These are phyloP conservation scores for Villa cingulata DNA, from an alignment of 2,888 invertebrate species.

Conservation along the genomic window DNA sequence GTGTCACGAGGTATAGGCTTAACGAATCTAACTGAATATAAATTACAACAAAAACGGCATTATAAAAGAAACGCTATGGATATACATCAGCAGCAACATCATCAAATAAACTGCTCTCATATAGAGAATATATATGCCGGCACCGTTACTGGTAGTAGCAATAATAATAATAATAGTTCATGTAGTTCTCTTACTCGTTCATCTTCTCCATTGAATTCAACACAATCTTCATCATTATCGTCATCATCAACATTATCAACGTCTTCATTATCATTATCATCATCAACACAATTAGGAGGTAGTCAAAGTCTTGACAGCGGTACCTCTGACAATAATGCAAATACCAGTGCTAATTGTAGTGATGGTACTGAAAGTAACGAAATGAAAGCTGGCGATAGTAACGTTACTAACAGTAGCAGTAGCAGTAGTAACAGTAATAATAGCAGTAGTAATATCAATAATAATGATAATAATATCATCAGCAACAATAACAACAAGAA, in stretches of 20 bases:
- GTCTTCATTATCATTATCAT: conserved; percentile 20
- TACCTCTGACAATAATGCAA: not conserved
- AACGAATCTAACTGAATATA: conserved; percentile 29
- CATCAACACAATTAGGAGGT: conserved; percentile 14
- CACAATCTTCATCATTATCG: conserved; percentile 18
- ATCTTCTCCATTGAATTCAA: conserved; percentile 8
- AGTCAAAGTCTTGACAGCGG: not conserved
- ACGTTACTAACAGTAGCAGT: conserved; percentile 17
- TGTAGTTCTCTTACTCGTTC: conserved; percentile 11
- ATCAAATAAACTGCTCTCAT: not conserved
- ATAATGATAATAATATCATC: conserved; percentile 4
- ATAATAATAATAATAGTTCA: conserved; percentile 11
- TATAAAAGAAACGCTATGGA: conserved; percentile 1
- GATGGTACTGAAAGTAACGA: not conserved
- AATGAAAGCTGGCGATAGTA: conserved; percentile 16
- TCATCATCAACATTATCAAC: conserved; percentile 17
- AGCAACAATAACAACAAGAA: conserved; percentile 30
- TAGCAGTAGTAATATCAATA: conserved; percentile 6
- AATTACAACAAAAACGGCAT: conserved; percentile 4
- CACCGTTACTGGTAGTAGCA: conserved; percentile 17
- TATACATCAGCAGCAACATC: not conserved
- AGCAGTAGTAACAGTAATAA: conserved; percentile 12
- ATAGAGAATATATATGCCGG: conserved; percentile 6
- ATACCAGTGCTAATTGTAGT: conserved; percentile 1
- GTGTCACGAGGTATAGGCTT: conserved; percentile 48